Evolutionary conservation across 2,797 vertebrate genomes (phyloP), one percentile per base, ranked within the genome.

Genomic region (Antrozous pallidus): DNA sequence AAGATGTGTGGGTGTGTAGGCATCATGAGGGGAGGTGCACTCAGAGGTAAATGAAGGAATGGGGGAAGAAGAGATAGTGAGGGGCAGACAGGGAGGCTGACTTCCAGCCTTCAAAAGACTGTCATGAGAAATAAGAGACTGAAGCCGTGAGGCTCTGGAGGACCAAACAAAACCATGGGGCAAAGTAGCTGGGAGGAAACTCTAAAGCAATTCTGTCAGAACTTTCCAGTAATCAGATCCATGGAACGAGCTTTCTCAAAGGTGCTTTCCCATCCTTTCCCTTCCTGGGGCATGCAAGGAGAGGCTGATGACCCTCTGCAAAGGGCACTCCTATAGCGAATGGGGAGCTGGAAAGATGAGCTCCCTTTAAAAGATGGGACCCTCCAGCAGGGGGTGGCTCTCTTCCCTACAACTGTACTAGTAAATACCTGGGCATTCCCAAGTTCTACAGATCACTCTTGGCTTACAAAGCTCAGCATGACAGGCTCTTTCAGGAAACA

Each of bases 371-470:
- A 16, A 2, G 6, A 81, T n/a, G 77, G 24, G 73, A 78, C 78
- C 83, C 80, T 87, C 74, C 5, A 3, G 49, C 78, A 56, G 82
- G 82, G 9, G 0, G 4, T 54, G 86, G 86, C 83, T 86, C 33
- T 56, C 75, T 63, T 83, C 69, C 96, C 42, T 51, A 26, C 54
- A n/a, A 69, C 82, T 87, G 71, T 54, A 54, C 20, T 54, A 54
- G 51, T 96, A 95, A 97, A 96, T 92, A 96, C 96, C 96, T 95
- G 87, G 63, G 73, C 88, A 89, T 95, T 96, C 93, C 96, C 95
- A 69, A 89, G 82, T 91, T 67, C 82, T 45, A 56, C 82, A 95
- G 91, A 40, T 24, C 88, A 92, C 78, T 83, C 79, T 94, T 73
- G 84, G 95, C 95, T 95, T 80, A 12, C 65, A 47, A 71, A 86